These are phyloP conservation scores for Drosophila paulistorum DNA, from an alignment of 1,140 invertebrate genomes.

Conservation along the genomic window DNA sequence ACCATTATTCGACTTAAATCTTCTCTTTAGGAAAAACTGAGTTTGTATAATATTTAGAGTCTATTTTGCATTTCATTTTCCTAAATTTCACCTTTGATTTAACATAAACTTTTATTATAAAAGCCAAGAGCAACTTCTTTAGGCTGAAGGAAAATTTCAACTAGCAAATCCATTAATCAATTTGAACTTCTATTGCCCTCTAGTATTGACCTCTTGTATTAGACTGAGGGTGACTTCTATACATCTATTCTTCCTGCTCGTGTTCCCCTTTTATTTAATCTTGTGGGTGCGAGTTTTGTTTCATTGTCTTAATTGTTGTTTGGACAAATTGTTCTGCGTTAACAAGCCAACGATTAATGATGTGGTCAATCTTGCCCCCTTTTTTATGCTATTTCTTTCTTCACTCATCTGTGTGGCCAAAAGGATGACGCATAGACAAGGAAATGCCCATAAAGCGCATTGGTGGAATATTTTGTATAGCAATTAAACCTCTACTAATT, in stretches of 20 bases:
- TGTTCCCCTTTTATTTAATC: neutral
- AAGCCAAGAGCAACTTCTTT: neutral
- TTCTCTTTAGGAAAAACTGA: neutral
- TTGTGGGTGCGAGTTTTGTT: slow-evolving; percentile 8
- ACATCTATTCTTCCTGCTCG: too few relatives aligned
- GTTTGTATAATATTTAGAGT: neutral
- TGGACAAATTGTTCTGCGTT: slow-evolving; percentile 21
- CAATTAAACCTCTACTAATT: slow-evolving; percentile 27
- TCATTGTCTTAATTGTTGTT: slow-evolving; percentile 19
- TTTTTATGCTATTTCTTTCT: neutral
- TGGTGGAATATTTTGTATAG: slow-evolving; percentile 5
- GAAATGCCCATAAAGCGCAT: slow-evolving; percentile 13
- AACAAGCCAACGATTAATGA: slow-evolving; percentile 25
- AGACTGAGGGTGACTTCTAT: slow-evolving; percentile 2
- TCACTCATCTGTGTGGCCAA: neutral
- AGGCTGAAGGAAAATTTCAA: neutral
- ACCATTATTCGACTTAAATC: neutral
- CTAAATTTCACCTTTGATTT: too few relatives aligned
- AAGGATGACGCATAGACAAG: slow-evolving; percentile 1
- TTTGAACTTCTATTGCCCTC: neutral
- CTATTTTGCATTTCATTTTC: too few relatives aligned
- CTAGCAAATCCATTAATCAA: slow-evolving; percentile 13
- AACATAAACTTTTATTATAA: neutral
- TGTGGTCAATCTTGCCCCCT: slow-evolving; percentile 11
- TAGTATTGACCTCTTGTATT: too few relatives aligned